phyloP scores from a whole-genome alignment of 2,797 vertebrate genomes.

The Peromyscus aztecus region DNA sequence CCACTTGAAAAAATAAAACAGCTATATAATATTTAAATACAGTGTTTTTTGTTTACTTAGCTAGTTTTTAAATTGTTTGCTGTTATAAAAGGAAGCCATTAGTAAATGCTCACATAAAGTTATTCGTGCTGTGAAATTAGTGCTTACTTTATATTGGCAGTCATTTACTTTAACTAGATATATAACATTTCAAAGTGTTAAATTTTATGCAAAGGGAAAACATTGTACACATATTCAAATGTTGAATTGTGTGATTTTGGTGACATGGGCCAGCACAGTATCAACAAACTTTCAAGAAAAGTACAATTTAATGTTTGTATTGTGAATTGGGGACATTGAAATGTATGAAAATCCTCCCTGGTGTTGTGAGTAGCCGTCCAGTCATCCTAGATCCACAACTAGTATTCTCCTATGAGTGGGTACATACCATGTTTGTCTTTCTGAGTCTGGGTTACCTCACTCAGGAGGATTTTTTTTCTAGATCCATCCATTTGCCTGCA shows the following conservation, averaged over 20 bases:
- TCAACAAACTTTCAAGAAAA: constrained; percentile 31
- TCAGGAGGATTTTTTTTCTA: too few relatives aligned
- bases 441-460: too few relatives aligned
- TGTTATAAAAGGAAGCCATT: constrained; percentile 30
- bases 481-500: too few relatives aligned
- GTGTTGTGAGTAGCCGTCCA: too few relatives aligned
- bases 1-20: background rate
- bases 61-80: constrained; percentile 70
- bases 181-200: background rate
- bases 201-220: background rate
- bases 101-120: constrained; percentile 21
- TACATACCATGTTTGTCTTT: too few relatives aligned
- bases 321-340: constrained; percentile 10
- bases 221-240: background rate
- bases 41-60: constrained; percentile 42
- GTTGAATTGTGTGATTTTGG: constrained; percentile 30
- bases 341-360: constrained; percentile 2
- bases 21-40: background rate
- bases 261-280: background rate
- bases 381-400: too few relatives aligned
- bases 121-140: constrained; percentile 54
- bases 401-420: too few relatives aligned
- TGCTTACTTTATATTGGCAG: constrained; percentile 9
- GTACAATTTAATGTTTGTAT: background rate
- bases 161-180: constrained; percentile 36